Percentiles rank a stretch among this genome's conserved stretches.
phyloP scores from a whole-genome alignment of 2,797 vertebrate species.

The Scolopax rusticola region DNA sequence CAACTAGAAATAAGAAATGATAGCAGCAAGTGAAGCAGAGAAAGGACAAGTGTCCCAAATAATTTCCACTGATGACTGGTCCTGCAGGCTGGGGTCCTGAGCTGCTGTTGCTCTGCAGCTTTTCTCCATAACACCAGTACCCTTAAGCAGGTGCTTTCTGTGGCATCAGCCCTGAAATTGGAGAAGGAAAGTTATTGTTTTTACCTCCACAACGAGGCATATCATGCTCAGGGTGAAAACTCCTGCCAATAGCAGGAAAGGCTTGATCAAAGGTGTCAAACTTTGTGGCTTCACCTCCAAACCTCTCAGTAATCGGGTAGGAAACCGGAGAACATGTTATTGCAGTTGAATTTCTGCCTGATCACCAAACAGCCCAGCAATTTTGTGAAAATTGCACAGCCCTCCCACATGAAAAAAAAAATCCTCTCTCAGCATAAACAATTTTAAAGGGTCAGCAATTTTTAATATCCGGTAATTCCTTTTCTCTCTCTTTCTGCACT shows the following conservation, averaged over 20 bases:
- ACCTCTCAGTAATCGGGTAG: neutral
- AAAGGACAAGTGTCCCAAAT: neutral
- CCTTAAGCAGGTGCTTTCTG: constrained; percentile 12
- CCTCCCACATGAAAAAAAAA: constrained; percentile 50
- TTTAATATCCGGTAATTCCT: constrained; percentile 14
- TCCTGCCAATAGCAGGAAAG: constrained; percentile 6
- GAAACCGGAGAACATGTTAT: constrained; percentile 42
- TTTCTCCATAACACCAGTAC: neutral
- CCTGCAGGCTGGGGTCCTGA: neutral
- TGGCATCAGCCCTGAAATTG: neutral
- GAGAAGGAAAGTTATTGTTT: neutral
- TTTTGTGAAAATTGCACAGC: constrained; percentile 38
- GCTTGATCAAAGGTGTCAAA: constrained; percentile 26
- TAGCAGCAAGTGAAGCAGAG: neutral
- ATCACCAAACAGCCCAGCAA: constrained; percentile 35
- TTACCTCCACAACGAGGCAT: neutral
- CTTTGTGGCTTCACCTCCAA: constrained; percentile 27
- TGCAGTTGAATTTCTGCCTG: constrained; percentile 56
- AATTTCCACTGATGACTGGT: neutral
- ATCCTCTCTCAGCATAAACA: constrained; percentile 2
- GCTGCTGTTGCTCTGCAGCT: neutral
- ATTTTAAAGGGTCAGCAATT: constrained; percentile 51
- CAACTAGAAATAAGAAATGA: neutral
- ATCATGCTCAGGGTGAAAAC: neutral
- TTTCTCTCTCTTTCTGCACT: neutral